Evolutionary conservation across 2,113 vertebrate species (phyloP), one percentile per base, ranked within the genome.

Genomic region (Varanus salvator): DNA sequence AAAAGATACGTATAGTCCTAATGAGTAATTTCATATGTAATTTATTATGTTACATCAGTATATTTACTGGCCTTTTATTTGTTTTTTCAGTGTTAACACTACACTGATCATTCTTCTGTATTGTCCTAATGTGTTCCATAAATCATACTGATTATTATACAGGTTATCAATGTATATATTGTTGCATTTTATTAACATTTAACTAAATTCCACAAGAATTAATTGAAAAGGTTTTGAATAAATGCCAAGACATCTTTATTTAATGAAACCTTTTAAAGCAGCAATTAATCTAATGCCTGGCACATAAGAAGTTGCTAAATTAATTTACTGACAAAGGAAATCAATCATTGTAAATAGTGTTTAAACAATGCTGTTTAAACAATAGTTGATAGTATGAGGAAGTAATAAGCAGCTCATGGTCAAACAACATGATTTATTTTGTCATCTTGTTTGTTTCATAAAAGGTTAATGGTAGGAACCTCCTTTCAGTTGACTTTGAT

Each of bases 391-490:
- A 89, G 93, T 92, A 95, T 90, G 83, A 95, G 91, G 94, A 92
- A 96, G 95, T 95, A 95, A 88, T 82, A 93, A 94, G 94, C 89
- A 90, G 48, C 90, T 66, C 68, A 88, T 76, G 48, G 74, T 91
- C 91, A 90, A 91, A 81, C 93, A 90, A 81, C 72, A 8, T 91
- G 93, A 95, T 95, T 94, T 89, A 94, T 93, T 94, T 89, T 89
- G 90, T 94, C 90, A 7, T 94, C 94, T 91, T 93, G 92, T 96
- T 96, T 96, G 92, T 93, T 95, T 96, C 92, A 81, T 88, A 93
- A 95, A 97, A 99, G 99, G 99, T 99, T 95, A 99, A 99, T 31
- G 98, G 99, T 90, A 98, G 99, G 85, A 99, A 99, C 96, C 98
- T 99, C 94, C 98, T 99, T 87, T 99, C 99, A 0, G 98, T 99